These are phyloP conservation scores for Drosophila neocordata DNA, from an alignment of 1,140 invertebrate genomes.

Conservation along the genomic window DNA sequence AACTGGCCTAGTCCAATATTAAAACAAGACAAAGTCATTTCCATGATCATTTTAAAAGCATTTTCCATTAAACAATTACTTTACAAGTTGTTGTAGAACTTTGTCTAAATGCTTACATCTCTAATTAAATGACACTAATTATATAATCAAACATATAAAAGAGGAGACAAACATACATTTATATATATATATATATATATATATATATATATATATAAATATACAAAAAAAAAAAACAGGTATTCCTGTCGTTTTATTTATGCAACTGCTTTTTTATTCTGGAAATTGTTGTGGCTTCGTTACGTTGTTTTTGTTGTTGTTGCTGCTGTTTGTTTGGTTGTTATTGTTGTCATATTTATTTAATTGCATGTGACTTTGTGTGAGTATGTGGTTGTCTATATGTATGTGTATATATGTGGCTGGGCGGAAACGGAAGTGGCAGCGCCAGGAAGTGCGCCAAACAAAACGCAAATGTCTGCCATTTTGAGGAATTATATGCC, in stretches of 20 bases:
- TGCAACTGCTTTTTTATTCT: conserved; percentile 36
- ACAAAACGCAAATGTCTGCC: conserved; percentile 78
- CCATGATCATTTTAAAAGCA: too few species aligned
- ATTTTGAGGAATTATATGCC: conserved; percentile 76
- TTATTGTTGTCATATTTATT: conserved; percentile 69
- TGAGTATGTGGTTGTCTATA: conserved; percentile 33
- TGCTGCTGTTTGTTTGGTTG: conserved; percentile 1
- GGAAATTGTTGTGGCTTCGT: conserved; percentile 27
- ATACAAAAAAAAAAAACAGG: conserved; percentile 30
- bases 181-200: not conserved
- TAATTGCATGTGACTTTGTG: conserved; percentile 74
- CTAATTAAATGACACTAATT: conserved; percentile 61
- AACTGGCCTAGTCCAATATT: too few species aligned
- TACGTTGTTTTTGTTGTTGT: conserved; percentile 24
- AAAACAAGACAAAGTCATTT: too few species aligned
- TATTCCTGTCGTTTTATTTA: conserved; percentile 48
- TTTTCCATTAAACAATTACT: too few species aligned
- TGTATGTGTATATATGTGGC: conserved; percentile 26
- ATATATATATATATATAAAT: not conserved
- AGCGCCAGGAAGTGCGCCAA: conserved; percentile 79
- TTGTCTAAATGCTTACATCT: not conserved
- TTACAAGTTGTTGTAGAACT: not conserved
- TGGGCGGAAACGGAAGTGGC: conserved; percentile 74
- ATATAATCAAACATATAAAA: conserved; percentile 69
- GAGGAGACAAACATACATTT: not conserved